A percentile compares a stretch with the other conserved stretches of the same genome.
phyloP scores from a whole-genome alignment of 2,888 invertebrate species.

The Aspidiotus rigidus region DNA sequence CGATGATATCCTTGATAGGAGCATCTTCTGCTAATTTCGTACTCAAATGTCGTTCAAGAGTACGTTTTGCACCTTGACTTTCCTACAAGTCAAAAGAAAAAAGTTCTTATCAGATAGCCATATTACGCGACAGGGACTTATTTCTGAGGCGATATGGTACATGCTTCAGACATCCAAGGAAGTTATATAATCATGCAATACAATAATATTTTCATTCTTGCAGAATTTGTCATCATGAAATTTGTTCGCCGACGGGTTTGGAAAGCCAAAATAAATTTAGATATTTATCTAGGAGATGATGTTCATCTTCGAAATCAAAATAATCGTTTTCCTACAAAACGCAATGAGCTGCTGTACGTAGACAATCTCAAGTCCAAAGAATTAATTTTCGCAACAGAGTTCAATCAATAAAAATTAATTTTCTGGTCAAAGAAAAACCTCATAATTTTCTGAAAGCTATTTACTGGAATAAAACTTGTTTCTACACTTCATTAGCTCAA shows the following conservation, averaged over 20 bases:
- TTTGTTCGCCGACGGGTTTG: not conserved
- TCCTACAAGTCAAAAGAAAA: conserved; percentile 46
- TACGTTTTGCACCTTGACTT: conserved; percentile 68
- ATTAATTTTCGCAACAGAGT: no score
- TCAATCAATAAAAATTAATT: no score
- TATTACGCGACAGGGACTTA: not conserved
- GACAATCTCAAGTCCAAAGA: no score
- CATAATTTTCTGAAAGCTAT: no score
- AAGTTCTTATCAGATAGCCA: not conserved
- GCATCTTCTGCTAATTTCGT: conserved; percentile 82
- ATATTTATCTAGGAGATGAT: no score
- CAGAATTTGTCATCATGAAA: not conserved
- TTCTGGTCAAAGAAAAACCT: no score
- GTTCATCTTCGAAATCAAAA: no score
- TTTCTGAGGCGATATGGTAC: not conserved
- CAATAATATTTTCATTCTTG: not conserved
- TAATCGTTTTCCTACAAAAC: no score
- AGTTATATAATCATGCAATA: conserved; percentile 1
- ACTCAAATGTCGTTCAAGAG: conserved; percentile 62
- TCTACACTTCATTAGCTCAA: no score
- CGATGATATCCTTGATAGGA: conserved; percentile 72
- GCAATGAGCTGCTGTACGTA: no score
- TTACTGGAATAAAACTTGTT: no score
- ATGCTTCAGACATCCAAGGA: conserved; percentile 12
- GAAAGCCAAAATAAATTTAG: no score